Evolutionary conservation across 2,888 invertebrate genomes (phyloP).

Genomic region (Agriopis marginaria): DNA sequence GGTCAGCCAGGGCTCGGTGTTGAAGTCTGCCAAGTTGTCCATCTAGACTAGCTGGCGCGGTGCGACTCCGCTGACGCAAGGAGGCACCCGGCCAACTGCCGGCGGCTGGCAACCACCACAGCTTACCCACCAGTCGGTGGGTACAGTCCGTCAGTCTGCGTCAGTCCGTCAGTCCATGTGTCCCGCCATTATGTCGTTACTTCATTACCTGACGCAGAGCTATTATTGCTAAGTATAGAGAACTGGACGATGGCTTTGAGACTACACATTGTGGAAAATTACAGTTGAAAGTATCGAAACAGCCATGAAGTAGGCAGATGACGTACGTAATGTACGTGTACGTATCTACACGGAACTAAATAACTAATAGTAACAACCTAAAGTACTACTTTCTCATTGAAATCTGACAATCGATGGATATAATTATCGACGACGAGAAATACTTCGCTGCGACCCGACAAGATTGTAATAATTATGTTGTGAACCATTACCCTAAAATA

Average conservation of each 20-base stretch:
- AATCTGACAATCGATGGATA: too few relatives aligned
- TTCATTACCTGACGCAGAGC: slow-evolving; percentile 24
- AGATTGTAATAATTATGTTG: too few relatives aligned
- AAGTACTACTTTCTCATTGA: too few relatives aligned
- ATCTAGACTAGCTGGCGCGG: slow-evolving; percentile 32
- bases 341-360: too few relatives aligned
- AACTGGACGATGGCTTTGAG: slow-evolving; percentile 5
- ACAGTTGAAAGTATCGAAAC: slow-evolving; percentile 1
- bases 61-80: not conserved
- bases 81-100: not conserved
- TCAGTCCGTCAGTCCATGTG: slow-evolving; percentile 6
- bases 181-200: slow-evolving; percentile 17
- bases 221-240: slow-evolving; percentile 23
- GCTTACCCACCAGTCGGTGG: not conserved
- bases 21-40: slow-evolving; percentile 28
- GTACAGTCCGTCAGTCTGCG: not conserved
- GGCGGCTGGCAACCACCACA: slow-evolving; percentile 3
- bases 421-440: too few relatives aligned
- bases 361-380: too few relatives aligned
- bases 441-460: too few relatives aligned
- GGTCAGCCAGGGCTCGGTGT: not conserved
- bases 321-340: too few relatives aligned
- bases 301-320: not conserved
- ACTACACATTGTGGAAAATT: slow-evolving; percentile 22
- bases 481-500: too few relatives aligned